Conservation (phyloP, 2,113 vertebrate genomes). For the Macroglossus sobrinus region DNA sequence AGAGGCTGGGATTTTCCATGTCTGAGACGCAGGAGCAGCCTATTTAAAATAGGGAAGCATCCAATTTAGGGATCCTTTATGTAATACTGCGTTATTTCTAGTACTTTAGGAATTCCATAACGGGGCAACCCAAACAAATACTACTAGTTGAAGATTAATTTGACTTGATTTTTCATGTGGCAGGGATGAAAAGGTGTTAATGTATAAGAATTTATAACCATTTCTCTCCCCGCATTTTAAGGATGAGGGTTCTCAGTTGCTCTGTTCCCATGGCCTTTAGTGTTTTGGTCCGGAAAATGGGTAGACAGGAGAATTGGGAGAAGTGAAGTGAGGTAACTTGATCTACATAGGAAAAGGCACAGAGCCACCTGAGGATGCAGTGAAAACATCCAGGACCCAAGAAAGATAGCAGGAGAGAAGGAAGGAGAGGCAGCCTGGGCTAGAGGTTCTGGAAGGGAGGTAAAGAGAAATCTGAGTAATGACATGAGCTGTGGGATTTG, state of each 20-base stretch:
- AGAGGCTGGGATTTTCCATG: neutral
- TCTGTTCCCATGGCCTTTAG: neutral
- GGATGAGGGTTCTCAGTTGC: neutral
- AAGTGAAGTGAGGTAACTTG: neutral
- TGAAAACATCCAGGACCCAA: neutral
- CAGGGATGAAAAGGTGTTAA: neutral
- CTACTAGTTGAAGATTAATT: neutral
- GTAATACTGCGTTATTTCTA: neutral
- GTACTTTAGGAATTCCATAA: neutral
- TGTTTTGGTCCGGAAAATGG: neutral
- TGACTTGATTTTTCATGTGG: neutral
- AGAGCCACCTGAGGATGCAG: neutral
- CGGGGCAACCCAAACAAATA: neutral
- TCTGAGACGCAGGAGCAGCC: neutral
- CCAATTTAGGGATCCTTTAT: neutral
- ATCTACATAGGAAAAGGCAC: neutral
- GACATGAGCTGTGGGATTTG: neutral
- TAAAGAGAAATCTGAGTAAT: neutral
- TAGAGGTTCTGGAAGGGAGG: neutral
- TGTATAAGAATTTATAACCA: neutral
- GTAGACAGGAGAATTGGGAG: neutral
- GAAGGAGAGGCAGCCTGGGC: neutral
- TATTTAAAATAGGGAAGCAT: neutral
- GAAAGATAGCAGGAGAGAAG: neutral
- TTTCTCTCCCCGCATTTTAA: neutral